Percentiles rank a stretch among this genome's conserved stretches.
Conservation (phyloP, 2,797 vertebrate species). For the Gouania willdenowi region DNA sequence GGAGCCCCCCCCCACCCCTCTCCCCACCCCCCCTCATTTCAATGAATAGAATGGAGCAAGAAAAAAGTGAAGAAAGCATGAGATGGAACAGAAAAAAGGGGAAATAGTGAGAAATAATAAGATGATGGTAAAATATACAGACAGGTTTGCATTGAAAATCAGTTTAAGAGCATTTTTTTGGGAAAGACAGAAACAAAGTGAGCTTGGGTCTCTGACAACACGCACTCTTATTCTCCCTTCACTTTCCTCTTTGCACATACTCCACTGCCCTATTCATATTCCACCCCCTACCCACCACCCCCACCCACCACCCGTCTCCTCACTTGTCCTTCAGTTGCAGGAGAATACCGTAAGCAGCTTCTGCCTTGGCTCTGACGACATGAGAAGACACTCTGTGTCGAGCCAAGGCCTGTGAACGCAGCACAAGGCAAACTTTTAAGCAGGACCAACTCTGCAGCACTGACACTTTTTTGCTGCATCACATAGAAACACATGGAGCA, state of each 20-base stretch:
- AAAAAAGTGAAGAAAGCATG: conserved; percentile 18
- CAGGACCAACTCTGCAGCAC: neutral
- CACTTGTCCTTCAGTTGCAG: conserved; percentile 61
- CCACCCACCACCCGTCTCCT: conserved; percentile 11
- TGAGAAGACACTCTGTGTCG: conserved; percentile 5
- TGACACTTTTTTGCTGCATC: neutral
- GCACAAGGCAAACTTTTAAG: conserved; percentile 18
- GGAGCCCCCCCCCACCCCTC: conserved; percentile 19
- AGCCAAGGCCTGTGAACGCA: conserved; percentile 18
- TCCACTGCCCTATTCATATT: conserved; percentile 65
- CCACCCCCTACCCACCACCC: conserved; percentile 28
- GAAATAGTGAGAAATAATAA: conserved; percentile 30
- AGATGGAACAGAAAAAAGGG: conserved; percentile 15
- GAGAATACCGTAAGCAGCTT: conserved; percentile 61
- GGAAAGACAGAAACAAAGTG: conserved; percentile 46
- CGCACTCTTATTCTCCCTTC: conserved; percentile 50
- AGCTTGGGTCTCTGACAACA: conserved; percentile 56
- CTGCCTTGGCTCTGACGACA: conserved; percentile 31
- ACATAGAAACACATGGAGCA: conserved; percentile 9
- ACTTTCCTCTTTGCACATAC: conserved; percentile 55
- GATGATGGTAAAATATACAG: conserved; percentile 6
- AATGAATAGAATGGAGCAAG: conserved; percentile 51
- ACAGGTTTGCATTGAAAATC: conserved; percentile 43
- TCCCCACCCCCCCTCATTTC: conserved; percentile 29
- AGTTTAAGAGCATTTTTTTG: conserved; percentile 35